Evolutionary conservation across 2,797 vertebrate species (phyloP).

Genomic region (Merluccius polli): DNA sequence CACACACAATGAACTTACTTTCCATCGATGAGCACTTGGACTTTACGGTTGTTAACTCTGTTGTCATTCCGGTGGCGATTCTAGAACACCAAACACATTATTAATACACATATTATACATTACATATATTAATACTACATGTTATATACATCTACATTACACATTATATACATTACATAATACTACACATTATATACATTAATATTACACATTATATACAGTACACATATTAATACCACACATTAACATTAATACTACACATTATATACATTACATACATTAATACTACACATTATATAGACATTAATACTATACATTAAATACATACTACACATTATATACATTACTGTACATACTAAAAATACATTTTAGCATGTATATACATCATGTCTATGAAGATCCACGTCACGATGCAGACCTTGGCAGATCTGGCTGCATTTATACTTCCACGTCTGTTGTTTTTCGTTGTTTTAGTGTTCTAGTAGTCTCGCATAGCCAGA

Average conservation of each 20-base stretch:
- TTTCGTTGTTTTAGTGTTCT: too few species aligned
- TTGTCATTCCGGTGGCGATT: slow-evolving; percentile 88
- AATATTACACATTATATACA: background rate
- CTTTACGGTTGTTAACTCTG: slow-evolving; percentile 89
- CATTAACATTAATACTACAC: too few species aligned
- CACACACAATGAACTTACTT: slow-evolving; percentile 74
- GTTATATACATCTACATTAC: background rate
- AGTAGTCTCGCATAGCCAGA: too few species aligned
- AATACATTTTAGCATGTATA: too few species aligned
- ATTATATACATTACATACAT: too few species aligned
- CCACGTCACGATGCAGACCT: too few species aligned
- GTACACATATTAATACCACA: too few species aligned
- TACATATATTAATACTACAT: background rate
- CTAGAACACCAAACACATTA: slow-evolving; percentile 55
- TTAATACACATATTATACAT: too few species aligned
- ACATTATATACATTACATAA: background rate
- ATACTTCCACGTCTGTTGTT: too few species aligned
- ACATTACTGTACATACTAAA: background rate
- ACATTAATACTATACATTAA: background rate
- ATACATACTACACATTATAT: background rate
- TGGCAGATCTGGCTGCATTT: too few species aligned
- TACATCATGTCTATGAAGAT: too few species aligned
- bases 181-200: background rate
- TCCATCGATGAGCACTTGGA: slow-evolving; percentile 82
- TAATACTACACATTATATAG: too few species aligned